Conservation (phyloP, 2,113 vertebrate genomes). For the Alethe diademata region DNA sequence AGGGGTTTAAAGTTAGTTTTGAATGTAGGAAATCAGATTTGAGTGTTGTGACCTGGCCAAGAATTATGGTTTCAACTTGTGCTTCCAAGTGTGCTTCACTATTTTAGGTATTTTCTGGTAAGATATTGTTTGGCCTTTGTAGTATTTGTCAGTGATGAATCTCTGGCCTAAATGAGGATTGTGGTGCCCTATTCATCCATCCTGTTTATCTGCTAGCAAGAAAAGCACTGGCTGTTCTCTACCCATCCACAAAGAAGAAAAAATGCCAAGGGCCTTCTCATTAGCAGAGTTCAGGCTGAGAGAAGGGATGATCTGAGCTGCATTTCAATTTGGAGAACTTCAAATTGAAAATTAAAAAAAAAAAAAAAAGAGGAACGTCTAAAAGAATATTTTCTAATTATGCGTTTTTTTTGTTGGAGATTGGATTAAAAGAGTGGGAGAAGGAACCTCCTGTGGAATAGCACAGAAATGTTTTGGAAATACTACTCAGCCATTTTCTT, state of each 20-base stretch:
- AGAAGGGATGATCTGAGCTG: neutral
- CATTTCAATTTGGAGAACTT: neutral
- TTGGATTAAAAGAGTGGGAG: neutral
- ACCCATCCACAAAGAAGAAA: neutral
- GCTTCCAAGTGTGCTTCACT: neutral
- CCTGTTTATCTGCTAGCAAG: neutral
- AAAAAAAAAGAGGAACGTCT: neutral
- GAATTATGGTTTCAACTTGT: neutral
- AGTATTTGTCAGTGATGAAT: neutral
- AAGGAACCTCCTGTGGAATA: neutral
- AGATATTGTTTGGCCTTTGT: slow-evolving; percentile 5
- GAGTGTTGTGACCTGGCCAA: neutral
- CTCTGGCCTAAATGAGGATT: neutral
- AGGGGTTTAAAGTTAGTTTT: neutral
- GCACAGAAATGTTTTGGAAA: slow-evolving; percentile 13
- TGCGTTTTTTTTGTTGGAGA: neutral
- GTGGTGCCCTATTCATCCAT: neutral
- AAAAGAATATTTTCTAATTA: neutral
- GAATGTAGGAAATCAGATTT: neutral
- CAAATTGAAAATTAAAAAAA: neutral
- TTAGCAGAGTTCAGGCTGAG: neutral
- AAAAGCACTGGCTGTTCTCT: neutral
- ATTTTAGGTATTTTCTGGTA: neutral
- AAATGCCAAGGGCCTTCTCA: neutral
- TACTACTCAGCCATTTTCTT: neutral